Evolutionary conservation across 2,888 invertebrate species (phyloP).

Genomic region (Biston stratarius): DNA sequence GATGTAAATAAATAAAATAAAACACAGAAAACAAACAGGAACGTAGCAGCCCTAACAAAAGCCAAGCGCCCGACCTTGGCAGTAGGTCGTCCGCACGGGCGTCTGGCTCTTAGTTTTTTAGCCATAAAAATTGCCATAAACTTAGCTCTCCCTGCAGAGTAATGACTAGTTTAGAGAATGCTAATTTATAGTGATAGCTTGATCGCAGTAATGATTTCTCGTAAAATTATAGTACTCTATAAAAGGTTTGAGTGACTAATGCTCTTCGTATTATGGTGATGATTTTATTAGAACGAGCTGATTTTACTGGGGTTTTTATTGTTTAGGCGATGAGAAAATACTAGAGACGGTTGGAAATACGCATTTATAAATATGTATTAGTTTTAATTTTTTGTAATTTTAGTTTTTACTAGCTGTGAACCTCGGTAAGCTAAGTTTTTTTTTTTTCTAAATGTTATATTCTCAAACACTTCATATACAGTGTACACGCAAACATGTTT

Average conservation of each 20-base stretch:
- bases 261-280: constrained; percentile 16
- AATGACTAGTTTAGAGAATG: constrained; percentile 43
- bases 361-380: neutral
- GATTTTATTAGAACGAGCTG: constrained; percentile 8
- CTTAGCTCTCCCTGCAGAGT: constrained; percentile 51
- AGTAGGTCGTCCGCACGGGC: constrained; percentile 56
- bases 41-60: constrained; percentile 28
- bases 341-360: no score
- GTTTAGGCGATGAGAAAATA: neutral
- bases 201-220: constrained; percentile 27
- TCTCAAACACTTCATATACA: no score
- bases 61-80: constrained; percentile 58
- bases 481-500: no score
- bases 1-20: no score
- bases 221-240: constrained; percentile 28
- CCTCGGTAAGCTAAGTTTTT: no score
- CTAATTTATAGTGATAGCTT: constrained; percentile 32
- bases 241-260: constrained; percentile 31
- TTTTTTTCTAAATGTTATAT: no score
- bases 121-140: constrained; percentile 66
- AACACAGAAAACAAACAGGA: no score
- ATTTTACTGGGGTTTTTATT: constrained; percentile 5
- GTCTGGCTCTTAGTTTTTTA: constrained; percentile 60
- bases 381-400: neutral
- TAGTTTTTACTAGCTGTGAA: no score